phyloP scores from a whole-genome alignment of 92 coral and sea anemone genomes.

The Palythoa caribaeorum region DNA sequence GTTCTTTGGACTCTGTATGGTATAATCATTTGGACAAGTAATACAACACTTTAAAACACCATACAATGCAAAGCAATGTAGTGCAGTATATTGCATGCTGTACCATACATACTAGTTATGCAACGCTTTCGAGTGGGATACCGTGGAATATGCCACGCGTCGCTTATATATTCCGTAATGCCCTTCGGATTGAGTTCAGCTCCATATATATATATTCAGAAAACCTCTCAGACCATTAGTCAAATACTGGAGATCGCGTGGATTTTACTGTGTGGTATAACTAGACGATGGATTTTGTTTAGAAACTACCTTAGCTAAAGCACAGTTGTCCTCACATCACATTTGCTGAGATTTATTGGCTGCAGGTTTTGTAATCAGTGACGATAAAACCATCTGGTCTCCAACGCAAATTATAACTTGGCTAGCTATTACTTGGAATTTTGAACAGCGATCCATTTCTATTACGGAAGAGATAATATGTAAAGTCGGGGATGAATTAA shows the following conservation, averaged over 20 bases:
- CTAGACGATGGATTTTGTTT: constrained; percentile 24
- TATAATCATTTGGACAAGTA: no score
- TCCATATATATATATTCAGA: no score
- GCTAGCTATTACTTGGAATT: constrained; percentile 54
- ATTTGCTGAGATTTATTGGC: constrained; percentile 47
- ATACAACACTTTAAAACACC: no score
- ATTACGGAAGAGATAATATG: constrained; percentile 27
- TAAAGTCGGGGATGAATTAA: constrained; percentile 17
- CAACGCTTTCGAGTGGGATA: no score
- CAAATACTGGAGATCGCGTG: not conserved
- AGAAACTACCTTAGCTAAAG: not conserved
- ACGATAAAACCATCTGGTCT: constrained; percentile 38
- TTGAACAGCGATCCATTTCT: constrained; percentile 37
- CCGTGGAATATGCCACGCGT: no score
- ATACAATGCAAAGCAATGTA: no score
- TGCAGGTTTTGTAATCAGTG: constrained; percentile 52
- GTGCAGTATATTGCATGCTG: no score
- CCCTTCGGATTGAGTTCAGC: no score
- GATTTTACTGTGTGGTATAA: constrained; percentile 47
- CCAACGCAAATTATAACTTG: constrained; percentile 39
- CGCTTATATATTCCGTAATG: no score
- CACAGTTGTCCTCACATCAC: constrained; percentile 42
- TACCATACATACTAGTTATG: no score
- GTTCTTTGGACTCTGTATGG: no score
- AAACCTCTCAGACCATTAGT: no score